phyloP scores from a whole-genome alignment of 2,888 invertebrate genomes.

The Coenonympha glycerion region DNA sequence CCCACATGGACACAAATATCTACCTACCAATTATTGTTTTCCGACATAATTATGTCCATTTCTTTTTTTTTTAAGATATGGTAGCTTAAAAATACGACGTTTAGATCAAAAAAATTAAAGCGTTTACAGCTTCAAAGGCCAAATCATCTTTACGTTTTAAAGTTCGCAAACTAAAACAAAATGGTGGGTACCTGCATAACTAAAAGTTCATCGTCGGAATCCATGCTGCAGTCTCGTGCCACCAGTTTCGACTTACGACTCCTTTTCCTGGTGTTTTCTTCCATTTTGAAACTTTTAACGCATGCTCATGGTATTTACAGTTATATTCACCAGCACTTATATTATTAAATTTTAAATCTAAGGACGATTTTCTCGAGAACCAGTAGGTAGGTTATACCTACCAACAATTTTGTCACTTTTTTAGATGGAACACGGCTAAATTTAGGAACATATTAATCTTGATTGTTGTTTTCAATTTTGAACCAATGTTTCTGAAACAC shows the following conservation, averaged over 20 bases:
- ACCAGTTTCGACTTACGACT: slow-evolving; percentile 40
- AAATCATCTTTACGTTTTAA: background rate
- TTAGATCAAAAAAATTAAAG: too few relatives aligned
- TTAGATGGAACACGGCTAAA: slow-evolving; percentile 2
- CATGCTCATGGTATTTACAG: background rate
- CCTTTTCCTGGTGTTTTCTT: slow-evolving; percentile 29
- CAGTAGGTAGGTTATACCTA: too few relatives aligned
- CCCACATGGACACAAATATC: too few relatives aligned
- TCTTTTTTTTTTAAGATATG: background rate
- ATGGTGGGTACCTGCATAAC: slow-evolving; percentile 35
- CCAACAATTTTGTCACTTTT: slow-evolving; percentile 8
- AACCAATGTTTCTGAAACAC: too few relatives aligned
- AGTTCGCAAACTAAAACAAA: slow-evolving; percentile 8
- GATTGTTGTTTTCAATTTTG: too few relatives aligned
- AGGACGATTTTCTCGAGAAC: too few relatives aligned
- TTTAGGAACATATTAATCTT: background rate
- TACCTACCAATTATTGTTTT: too few relatives aligned
- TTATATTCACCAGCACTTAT: too few relatives aligned
- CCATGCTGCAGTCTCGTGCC: slow-evolving; percentile 32
- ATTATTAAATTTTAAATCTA: too few relatives aligned
- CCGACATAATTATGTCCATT: too few relatives aligned
- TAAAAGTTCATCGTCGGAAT: slow-evolving; percentile 29
- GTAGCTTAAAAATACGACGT: background rate
- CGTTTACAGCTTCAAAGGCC: background rate
- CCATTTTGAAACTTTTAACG: slow-evolving; percentile 18